Percentiles rank a stretch among this genome's conserved stretches.
phyloP scores from a whole-genome alignment of 2,888 invertebrate genomes.

The Oithona nana region DNA sequence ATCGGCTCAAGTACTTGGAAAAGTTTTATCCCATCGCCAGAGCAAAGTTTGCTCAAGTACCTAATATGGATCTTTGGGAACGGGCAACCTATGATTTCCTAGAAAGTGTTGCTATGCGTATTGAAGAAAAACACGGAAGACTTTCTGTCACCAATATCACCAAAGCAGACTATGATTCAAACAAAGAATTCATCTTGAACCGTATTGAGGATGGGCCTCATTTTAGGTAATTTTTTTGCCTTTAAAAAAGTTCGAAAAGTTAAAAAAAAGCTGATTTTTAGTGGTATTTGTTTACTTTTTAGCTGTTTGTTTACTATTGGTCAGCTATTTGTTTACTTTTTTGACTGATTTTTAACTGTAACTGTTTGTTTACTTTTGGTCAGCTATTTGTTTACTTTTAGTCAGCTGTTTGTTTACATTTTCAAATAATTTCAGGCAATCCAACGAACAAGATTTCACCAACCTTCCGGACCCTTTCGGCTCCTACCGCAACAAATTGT shows the following conservation, averaged over 20 bases:
- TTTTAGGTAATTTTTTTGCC: constrained; percentile 33
- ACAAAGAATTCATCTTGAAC: constrained; percentile 37
- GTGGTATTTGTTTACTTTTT: too few relatives aligned
- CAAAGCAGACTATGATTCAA: constrained; percentile 45
- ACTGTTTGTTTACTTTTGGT: too few relatives aligned
- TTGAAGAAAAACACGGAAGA: constrained; percentile 54
- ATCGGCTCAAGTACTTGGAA: constrained; percentile 43
- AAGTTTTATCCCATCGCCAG: constrained; percentile 38
- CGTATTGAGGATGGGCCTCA: constrained; percentile 47
- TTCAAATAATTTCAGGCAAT: constrained; percentile 21
- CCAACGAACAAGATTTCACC: constrained; percentile 9
- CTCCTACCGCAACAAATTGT: constrained; percentile 1
- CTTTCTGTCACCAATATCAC: constrained; percentile 44
- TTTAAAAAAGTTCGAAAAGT: too few relatives aligned
- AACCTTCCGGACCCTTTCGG: constrained; percentile 15
- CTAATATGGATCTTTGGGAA: constrained; percentile 2
- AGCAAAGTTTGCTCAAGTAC: constrained; percentile 34
- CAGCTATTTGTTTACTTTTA: too few relatives aligned
- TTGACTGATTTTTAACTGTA: too few relatives aligned
- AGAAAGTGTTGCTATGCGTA: constrained; percentile 38
- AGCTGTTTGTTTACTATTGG: too few relatives aligned
- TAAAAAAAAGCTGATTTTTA: too few relatives aligned
- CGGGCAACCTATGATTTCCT: constrained; percentile 5
- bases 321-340: too few relatives aligned
- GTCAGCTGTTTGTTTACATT: too few relatives aligned